Conservation (phyloP, 2,888 invertebrate genomes). For the Torymus auratus region DNA sequence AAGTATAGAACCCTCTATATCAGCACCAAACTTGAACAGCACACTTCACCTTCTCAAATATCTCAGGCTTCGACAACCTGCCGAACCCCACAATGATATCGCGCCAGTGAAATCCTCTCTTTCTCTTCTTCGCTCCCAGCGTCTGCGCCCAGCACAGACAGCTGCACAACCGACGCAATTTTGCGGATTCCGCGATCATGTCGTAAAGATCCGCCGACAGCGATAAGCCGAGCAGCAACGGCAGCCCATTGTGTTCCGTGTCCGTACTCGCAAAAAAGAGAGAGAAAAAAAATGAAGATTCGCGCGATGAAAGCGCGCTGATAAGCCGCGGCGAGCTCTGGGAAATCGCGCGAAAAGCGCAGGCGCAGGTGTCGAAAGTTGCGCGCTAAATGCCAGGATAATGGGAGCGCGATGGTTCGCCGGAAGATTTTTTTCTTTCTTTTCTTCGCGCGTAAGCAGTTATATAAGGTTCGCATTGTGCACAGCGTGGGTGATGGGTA, state of each 20-base stretch:
- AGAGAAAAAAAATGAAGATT: conserved; percentile 58
- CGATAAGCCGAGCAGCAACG: conserved; percentile 16
- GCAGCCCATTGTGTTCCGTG: conserved; percentile 20
- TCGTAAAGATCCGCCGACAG: conserved; percentile 48
- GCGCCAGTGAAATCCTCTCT: too few relatives aligned
- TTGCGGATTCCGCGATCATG: conserved; percentile 45
- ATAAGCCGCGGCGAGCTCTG: conserved; percentile 25
- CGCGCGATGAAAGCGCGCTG: conserved; percentile 57
- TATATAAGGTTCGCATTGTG: conserved; percentile 7
- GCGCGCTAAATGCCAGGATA: conserved; percentile 22
- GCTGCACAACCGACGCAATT: background rate
- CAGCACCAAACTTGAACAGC: too few relatives aligned
- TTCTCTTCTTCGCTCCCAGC: too few relatives aligned
- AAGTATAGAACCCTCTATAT: too few relatives aligned
- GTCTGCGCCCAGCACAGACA: background rate
- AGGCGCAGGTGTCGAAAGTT: conserved; percentile 36
- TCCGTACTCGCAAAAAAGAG: conserved; percentile 50
- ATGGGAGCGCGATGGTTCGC: background rate
- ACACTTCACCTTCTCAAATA: too few relatives aligned
- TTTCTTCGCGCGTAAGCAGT: background rate
- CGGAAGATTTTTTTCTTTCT: conserved; percentile 11
- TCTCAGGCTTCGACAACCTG: too few relatives aligned
- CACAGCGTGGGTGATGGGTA: too few relatives aligned
- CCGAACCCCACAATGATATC: too few relatives aligned
- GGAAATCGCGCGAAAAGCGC: conserved; percentile 44